Percentiles rank a stretch among this genome's conserved stretches.
phyloP scores from a whole-genome alignment of 2,113 vertebrate species.

The Chauna torquata region DNA sequence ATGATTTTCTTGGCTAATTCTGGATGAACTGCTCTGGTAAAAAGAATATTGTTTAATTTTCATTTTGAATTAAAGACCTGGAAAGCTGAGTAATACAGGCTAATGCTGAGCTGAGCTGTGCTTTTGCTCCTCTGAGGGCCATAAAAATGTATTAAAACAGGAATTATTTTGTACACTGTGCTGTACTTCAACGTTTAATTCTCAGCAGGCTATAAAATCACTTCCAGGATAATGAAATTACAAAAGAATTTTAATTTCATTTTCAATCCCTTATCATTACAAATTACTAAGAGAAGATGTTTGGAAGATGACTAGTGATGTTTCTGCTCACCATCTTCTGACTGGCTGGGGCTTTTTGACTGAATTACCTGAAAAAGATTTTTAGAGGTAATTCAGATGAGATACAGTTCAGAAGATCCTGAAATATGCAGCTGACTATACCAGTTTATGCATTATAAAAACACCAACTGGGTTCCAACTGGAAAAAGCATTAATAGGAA shows the following conservation, averaged over 20 bases:
- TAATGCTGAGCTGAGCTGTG: conserved; percentile 66
- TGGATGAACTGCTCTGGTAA: conserved; percentile 58
- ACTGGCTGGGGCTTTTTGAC: background rate
- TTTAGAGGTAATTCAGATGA: background rate
- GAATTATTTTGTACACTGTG: conserved; percentile 78
- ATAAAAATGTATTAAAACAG: conserved; percentile 76
- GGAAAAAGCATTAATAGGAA: background rate
- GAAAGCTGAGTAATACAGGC: conserved; percentile 72
- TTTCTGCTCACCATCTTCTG: background rate
- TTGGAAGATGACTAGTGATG: conserved; percentile 36
- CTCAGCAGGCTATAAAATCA: conserved; percentile 76
- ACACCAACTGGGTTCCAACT: background rate
- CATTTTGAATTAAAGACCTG: conserved; percentile 75
- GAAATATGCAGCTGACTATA: background rate
- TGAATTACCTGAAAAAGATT: background rate
- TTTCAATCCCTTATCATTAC: conserved; percentile 69
- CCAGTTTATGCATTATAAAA: background rate
- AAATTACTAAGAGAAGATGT: conserved; percentile 69
- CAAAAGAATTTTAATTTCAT: conserved; percentile 78
- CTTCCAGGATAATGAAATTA: conserved; percentile 79
- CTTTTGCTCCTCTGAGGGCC: conserved; percentile 66
- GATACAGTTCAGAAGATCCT: background rate
- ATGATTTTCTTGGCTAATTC: conserved; percentile 62
- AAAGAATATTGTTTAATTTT: conserved; percentile 80
- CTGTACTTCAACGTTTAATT: conserved; percentile 67